Base-by-base conservation (phyloP, 2,797 vertebrate species). In the Coranthus polyacanthus region DNA sequence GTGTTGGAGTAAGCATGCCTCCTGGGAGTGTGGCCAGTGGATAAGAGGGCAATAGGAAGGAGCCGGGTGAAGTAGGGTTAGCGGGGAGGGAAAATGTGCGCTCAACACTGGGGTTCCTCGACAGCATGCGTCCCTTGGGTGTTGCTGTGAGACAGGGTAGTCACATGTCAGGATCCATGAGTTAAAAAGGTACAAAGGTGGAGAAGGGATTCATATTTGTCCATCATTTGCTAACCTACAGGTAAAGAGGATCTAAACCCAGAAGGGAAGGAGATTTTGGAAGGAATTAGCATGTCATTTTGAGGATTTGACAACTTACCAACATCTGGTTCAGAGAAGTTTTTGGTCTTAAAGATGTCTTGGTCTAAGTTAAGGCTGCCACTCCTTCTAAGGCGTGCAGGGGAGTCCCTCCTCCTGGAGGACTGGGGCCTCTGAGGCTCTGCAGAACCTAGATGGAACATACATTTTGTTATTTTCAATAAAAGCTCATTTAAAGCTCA, bases 351-450 rank as follows among this genome's bases (percentile, higher is more conserved):
- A 37, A 95, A 90, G 42, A 94, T 70, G 7, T 96, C 94, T 0
- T 95, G 83, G 39, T 95, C 94, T 1, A 94, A 93, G 83, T 94
- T 96, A 66, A 97, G 91, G 5, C 96, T 97, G 58, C 94, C 94
- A 45, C 95, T 95, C 91, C 90, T 80, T 60, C 86, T 85, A 36
- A 92, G 82, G 24, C 79, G 82, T 38, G 88, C 91, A 37, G 92
- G 85, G 0, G 89, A 78, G 6, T 91, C 91, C 41, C 84, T 92
- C 11, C 87, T 94, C 64, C 92, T 93, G 55, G 92, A 81, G 42
- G 92, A 59, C 12, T 88, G 92, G 2, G 84, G 88, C 82, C 92
- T 95, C 17, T 86, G 84, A 59, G 89, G 86, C 69, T 90, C 93
- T 43, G 57, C 56, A 62, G 72, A 83, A 78, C 87, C 92, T 92